Percentiles rank a stretch among this genome's conserved stretches.
These are phyloP conservation scores for Halcyon badia DNA, from an alignment of 2,797 vertebrate genomes.

Conservation along the genomic window DNA sequence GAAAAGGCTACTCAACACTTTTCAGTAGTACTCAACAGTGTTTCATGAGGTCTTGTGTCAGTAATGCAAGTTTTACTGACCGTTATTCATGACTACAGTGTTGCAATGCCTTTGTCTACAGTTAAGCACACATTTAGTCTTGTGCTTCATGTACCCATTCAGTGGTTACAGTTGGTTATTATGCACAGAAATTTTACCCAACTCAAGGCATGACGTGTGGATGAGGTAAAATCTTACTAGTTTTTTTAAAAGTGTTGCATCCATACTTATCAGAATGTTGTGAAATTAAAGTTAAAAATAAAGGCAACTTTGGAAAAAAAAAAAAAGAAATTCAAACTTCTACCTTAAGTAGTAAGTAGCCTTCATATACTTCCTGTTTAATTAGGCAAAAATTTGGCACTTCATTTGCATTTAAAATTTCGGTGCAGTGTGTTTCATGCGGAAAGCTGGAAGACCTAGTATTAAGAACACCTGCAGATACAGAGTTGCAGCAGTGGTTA, in stretches of 20 bases:
- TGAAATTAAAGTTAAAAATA: not conserved
- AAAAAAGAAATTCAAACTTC: not conserved
- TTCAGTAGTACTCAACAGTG: no score
- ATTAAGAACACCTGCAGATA: not conserved
- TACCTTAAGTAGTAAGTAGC: not conserved
- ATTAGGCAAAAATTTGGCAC: not conserved
- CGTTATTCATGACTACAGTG: not conserved
- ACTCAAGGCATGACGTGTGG: not conserved
- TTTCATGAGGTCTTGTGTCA: not conserved
- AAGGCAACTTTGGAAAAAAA: not conserved
- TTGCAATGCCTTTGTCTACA: not conserved
- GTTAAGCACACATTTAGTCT: not conserved
- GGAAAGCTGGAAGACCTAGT: not conserved
- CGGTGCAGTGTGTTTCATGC: not conserved
- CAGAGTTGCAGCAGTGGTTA: not conserved
- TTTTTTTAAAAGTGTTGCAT: not conserved
- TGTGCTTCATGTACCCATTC: not conserved
- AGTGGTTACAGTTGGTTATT: not conserved
- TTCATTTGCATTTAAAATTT: not conserved
- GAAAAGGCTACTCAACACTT: no score
- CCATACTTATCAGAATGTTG: not conserved
- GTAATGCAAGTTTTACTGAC: not conserved
- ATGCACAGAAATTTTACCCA: fast-evolving
- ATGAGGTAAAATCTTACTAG: not conserved
- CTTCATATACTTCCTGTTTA: not conserved